Percentiles rank a stretch among this genome's conserved stretches.
phyloP scores from a whole-genome alignment of 2,888 invertebrate species.

The Dicranocentrus wangi region DNA sequence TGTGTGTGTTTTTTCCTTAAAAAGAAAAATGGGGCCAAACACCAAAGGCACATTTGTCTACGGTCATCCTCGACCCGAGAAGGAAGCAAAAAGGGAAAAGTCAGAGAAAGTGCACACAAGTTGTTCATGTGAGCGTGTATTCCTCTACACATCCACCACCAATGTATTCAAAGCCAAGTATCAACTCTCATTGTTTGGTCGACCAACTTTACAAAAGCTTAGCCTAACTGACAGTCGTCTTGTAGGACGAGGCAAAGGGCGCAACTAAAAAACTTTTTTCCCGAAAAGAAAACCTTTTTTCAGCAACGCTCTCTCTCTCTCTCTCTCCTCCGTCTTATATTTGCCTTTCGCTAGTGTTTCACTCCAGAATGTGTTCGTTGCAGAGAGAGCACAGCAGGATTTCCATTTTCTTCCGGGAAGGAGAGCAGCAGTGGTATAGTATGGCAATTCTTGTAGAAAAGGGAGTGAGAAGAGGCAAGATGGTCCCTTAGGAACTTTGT shows the following conservation, averaged over 20 bases:
- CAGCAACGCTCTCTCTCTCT: neutral
- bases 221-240: neutral
- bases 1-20: too few relatives aligned
- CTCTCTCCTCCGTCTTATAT: neutral
- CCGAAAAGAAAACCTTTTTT: too few relatives aligned
- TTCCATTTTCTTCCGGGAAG: too few relatives aligned
- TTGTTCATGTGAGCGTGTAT: too few relatives aligned
- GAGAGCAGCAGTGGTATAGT: too few relatives aligned
- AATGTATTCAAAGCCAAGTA: neutral
- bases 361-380: too few relatives aligned
- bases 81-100: conserved; percentile 11
- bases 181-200: neutral
- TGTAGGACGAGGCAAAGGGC: too few relatives aligned
- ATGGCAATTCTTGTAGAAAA: too few relatives aligned
- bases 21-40: neutral
- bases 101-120: neutral
- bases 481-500: conserved; percentile 66
- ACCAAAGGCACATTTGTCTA: conserved; percentile 7
- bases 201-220: neutral
- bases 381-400: too few relatives aligned
- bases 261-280: too few relatives aligned
- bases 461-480: conserved; percentile 51
- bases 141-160: neutral
- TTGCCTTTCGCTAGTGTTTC: too few relatives aligned
- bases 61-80: neutral